Evolutionary conservation across 1,140 invertebrate genomes (phyloP).

Genomic region (Sitophilus oryzae): DNA sequence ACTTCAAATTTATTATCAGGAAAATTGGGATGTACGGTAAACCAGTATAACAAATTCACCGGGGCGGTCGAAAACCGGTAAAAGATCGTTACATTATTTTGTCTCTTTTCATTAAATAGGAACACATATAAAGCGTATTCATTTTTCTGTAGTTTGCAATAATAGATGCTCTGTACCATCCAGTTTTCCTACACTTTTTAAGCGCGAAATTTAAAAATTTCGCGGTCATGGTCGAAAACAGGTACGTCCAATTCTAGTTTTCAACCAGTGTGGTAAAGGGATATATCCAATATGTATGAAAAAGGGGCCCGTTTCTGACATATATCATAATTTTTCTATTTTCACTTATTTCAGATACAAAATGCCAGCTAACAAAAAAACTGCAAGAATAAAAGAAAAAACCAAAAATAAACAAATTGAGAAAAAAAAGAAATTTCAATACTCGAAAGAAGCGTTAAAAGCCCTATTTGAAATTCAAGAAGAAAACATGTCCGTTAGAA

Average conservation of each 20-base stretch:
- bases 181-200: neutral
- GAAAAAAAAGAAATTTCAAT: too few species aligned
- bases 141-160: neutral
- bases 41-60: neutral
- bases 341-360: too few species aligned
- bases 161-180: too few species aligned
- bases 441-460: constrained; percentile 12
- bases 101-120: neutral
- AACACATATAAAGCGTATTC: neutral
- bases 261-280: neutral
- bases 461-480: constrained; percentile 12
- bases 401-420: too few species aligned
- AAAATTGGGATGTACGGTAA: constrained; percentile 3
- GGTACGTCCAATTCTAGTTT: neutral
- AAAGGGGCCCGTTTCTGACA: neutral
- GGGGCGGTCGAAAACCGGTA: neutral
- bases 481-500: constrained; percentile 13
- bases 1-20: too few species aligned
- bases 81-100: neutral
- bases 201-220: constrained; percentile 3
- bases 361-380: too few species aligned
- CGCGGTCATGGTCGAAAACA: neutral
- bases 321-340: too few species aligned
- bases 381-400: too few species aligned
- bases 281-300: neutral